A percentile compares a stretch with the other conserved stretches of the same genome.
Conservation (phyloP, 2,888 invertebrate species). For the Ptychoptera contaminata region DNA sequence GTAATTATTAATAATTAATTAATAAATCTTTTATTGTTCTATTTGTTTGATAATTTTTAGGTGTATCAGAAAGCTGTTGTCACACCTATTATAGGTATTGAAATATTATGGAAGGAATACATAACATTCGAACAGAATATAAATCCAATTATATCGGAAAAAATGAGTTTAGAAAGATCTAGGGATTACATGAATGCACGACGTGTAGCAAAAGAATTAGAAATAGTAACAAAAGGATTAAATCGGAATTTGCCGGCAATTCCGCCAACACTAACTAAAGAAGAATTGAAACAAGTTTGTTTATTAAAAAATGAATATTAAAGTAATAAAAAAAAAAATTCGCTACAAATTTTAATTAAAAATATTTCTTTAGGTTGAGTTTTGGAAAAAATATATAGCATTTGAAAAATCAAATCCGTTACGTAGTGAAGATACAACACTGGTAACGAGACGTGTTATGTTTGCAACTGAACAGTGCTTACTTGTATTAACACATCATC, state of each 20-base stretch:
- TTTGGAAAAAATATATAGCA: slow-evolving; percentile 97
- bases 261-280: slow-evolving; percentile 81
- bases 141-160: slow-evolving; percentile 66
- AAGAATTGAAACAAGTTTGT: slow-evolving; percentile 79
- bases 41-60: slow-evolving; percentile 24
- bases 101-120: slow-evolving; percentile 95
- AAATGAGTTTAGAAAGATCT: slow-evolving; percentile 92
- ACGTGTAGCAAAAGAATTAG: slow-evolving; percentile 89
- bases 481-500: slow-evolving; percentile 90
- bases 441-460: slow-evolving; percentile 88
- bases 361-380: slow-evolving; percentile 53
- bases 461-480: slow-evolving; percentile 98
- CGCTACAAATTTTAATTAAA: not conserved
- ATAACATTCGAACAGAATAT: slow-evolving; percentile 91
- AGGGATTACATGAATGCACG: slow-evolving; percentile 96
- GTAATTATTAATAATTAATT: slow-evolving; percentile 27
- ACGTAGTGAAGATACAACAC: slow-evolving; percentile 86
- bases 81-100: slow-evolving; percentile 94
- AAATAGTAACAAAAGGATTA: slow-evolving; percentile 84
- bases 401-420: slow-evolving; percentile 97
- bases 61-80: slow-evolving; percentile 92
- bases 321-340: not conserved
- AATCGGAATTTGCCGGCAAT: slow-evolving; percentile 92
- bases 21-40: too few species aligned
- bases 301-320: not conserved